phyloP scores from a whole-genome alignment of 2,888 invertebrate species.

The Allygus modestus region DNA sequence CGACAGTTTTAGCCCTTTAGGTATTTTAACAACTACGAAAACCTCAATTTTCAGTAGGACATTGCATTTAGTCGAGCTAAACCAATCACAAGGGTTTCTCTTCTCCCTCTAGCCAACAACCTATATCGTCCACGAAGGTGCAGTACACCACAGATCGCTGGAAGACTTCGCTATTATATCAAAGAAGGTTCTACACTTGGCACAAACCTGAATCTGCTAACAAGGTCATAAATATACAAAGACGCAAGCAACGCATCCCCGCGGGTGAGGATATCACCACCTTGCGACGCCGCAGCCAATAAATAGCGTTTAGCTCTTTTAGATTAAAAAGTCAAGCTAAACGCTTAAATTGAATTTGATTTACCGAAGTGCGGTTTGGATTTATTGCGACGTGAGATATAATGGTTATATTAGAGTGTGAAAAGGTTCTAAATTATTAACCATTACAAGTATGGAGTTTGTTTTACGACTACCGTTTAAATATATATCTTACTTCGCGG shows the following conservation, averaged over 20 bases:
- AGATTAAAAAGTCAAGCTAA: conserved; percentile 10
- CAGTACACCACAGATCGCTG: no score
- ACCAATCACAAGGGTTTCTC: no score
- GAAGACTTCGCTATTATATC: no score
- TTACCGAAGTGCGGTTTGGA: conserved; percentile 1
- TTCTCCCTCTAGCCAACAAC: no score
- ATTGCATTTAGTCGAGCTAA: no score
- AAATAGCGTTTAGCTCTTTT: neutral
- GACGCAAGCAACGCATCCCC: neutral
- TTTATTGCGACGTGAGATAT: neutral
- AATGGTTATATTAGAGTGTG: neutral
- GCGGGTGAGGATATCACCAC: neutral
- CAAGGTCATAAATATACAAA: neutral
- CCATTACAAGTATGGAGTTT: neutral
- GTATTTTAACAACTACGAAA: no score
- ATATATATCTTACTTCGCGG: no score
- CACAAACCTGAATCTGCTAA: neutral
- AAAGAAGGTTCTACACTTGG: neutral
- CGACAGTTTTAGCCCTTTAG: no score
- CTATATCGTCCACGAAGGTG: no score
- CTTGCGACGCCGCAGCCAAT: neutral
- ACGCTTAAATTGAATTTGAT: conserved; percentile 21
- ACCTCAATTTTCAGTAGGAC: no score
- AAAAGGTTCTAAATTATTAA: neutral
- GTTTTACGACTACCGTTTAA: neutral